phyloP scores from a whole-genome alignment of 2,888 invertebrate species.

The Deilephila porcellus region DNA sequence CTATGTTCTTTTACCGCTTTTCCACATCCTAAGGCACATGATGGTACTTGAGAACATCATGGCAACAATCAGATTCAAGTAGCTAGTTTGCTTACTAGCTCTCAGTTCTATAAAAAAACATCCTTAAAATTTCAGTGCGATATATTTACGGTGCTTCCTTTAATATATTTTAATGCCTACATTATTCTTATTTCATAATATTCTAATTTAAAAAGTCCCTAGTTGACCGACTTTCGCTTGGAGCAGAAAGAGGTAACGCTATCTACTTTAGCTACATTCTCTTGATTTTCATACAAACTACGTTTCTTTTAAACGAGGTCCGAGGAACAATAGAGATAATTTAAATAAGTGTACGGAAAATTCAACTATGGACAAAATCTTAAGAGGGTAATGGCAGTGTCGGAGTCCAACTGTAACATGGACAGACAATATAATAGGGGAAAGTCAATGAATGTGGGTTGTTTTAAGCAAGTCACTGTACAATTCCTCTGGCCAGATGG shows the following conservation, averaged over 20 bases:
- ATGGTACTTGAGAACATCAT: no score
- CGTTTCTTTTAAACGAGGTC: neutral
- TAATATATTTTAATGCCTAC: neutral
- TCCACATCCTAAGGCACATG: no score
- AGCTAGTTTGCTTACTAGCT: no score
- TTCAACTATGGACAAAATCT: no score
- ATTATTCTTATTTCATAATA: neutral
- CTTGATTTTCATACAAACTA: neutral
- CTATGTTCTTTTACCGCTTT: no score
- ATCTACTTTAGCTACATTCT: neutral
- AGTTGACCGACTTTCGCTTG: neutral
- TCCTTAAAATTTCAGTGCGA: neutral
- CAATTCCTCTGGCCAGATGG: no score
- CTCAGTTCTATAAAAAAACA: neutral
- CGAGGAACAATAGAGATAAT: neutral
- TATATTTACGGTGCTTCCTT: neutral
- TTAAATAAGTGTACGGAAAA: neutral
- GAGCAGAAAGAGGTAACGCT: neutral
- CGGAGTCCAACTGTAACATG: no score
- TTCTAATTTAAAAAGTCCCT: slow-evolving; percentile 3
- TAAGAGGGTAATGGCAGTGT: no score
- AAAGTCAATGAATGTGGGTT: no score
- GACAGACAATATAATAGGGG: no score
- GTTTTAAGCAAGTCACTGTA: no score
- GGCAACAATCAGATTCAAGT: no score